Base-by-base conservation (phyloP, 2,797 vertebrate genomes). In the Enteromius mattozi region DNA sequence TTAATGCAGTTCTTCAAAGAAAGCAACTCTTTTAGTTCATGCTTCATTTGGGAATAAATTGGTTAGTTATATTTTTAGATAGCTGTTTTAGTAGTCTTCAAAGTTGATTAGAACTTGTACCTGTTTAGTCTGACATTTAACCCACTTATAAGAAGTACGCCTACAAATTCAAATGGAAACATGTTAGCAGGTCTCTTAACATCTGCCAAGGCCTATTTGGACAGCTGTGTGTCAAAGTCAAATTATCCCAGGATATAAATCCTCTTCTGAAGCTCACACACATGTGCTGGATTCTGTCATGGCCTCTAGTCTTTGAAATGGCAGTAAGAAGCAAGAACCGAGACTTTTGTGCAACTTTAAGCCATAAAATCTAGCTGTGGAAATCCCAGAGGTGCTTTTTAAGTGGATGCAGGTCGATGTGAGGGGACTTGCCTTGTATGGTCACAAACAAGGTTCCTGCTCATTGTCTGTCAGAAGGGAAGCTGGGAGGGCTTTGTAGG, bases 371-470 rank as follows among this genome's bases (percentile, higher is more conserved):
- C 66, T 42, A 30, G 27, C 54, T 47, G 59, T 78, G 42, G 27
- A 69, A 69, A 68, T 54, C 70, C 51, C 47, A 80, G 70, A 49
- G 27, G n/a, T 75, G 76, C 56, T 49, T 35, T 77, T 63, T 66
- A 24, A 76, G 66, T 78, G 70, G 42, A 78, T 27, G 66, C 63
- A 85, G 63, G 71, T 56, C 30, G 24, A 59, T 66, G 77, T 56
- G 24, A 49, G 69, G 76, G 78, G 74, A 47, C 83, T 87, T 54
- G 86, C 94, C 93, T 89, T 94, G 90, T 95, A 93, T 92, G 93
- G 93, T 92, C 91, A 92, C 70, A 78, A 56, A 75, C 79, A 42
- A 80, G 74, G 86, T 74, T 82, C 65, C 80, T 82, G 85, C 16
- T 68, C 72, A 47, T 74, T 76, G 45, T 89, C 79, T 85, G 82